phyloP scores from a whole-genome alignment of 1,140 invertebrate species.

The Bombus huntii region DNA sequence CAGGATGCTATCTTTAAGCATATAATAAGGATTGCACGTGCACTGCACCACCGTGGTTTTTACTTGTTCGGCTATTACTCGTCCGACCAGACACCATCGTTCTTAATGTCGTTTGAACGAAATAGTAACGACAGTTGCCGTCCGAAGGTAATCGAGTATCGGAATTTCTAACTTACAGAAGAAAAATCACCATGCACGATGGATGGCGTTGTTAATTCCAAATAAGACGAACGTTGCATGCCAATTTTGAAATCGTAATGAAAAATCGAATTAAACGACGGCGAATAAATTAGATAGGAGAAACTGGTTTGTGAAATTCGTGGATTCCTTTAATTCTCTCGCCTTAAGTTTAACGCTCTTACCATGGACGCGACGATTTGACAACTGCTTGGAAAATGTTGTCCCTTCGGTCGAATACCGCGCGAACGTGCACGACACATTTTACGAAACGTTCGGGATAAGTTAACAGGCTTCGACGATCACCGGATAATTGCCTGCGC shows the following conservation, averaged over 20 bases:
- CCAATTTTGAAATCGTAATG: constrained; percentile 38
- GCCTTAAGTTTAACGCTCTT: too few relatives aligned
- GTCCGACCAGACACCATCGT: not conserved
- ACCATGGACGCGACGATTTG: not conserved
- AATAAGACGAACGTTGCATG: not conserved
- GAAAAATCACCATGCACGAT: constrained; percentile 39
- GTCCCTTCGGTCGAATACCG: constrained; percentile 50
- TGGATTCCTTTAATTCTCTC: constrained; percentile 7
- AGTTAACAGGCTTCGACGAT: constrained; percentile 32
- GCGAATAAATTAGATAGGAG: too few relatives aligned
- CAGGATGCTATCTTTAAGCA: constrained; percentile 9
- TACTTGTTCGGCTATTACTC: constrained; percentile 2
- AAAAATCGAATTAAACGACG: not conserved
- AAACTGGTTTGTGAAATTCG: not conserved
- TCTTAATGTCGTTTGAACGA: constrained; percentile 7
- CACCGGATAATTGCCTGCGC: constrained; percentile 65
- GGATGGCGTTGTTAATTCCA: constrained; percentile 30
- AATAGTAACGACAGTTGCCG: not conserved
- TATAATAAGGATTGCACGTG: not conserved
- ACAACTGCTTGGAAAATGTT: constrained; percentile 23
- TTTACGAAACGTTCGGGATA: not conserved
- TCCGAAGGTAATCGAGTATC: not conserved
- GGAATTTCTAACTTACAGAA: constrained; percentile 16
- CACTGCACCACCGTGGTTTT: constrained; percentile 14
- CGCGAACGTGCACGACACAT: too few relatives aligned